A percentile compares a stretch with the other conserved stretches of the same genome.
Conservation (phyloP, 1,140 invertebrate species). For the Bemisia tabaci region DNA sequence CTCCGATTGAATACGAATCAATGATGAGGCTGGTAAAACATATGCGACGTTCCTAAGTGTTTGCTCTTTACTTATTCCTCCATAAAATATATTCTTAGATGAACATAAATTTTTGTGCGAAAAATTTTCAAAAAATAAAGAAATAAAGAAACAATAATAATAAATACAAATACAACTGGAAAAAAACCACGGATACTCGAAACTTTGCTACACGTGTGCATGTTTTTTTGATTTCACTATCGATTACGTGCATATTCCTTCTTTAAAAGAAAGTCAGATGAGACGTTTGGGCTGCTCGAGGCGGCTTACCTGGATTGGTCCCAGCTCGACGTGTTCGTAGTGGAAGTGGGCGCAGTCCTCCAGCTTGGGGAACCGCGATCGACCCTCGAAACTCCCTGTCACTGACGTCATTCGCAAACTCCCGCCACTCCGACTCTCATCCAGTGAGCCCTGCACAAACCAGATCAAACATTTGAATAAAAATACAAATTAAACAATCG, state of each 20-base stretch:
- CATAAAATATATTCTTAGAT: too few species aligned
- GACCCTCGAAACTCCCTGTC: constrained; percentile 17
- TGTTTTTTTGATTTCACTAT: too few species aligned
- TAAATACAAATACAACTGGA: not conserved
- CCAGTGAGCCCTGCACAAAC: not conserved
- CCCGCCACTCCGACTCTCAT: constrained; percentile 11
- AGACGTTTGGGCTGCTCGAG: too few species aligned
- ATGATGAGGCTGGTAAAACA: too few species aligned
- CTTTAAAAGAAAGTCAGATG: too few species aligned
- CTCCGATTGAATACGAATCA: too few species aligned
- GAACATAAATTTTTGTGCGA: too few species aligned
- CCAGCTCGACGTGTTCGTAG: constrained; percentile 83
- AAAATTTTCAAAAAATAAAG: too few species aligned
- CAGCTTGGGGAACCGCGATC: constrained; percentile 67
- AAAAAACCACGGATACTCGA: not conserved
- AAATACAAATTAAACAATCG: not conserved
- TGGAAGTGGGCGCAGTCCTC: constrained; percentile 98
- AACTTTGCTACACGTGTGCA: not conserved
- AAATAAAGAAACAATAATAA: not conserved
- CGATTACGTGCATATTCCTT: too few species aligned
- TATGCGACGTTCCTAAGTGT: too few species aligned
- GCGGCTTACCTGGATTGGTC: constrained; percentile 54
- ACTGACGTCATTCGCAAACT: constrained; percentile 22
- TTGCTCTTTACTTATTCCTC: too few species aligned
- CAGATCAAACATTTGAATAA: not conserved